These are phyloP conservation scores for Heterodera filipjevi DNA, from an alignment of 2,888 invertebrate species.

Conservation along the genomic window DNA sequence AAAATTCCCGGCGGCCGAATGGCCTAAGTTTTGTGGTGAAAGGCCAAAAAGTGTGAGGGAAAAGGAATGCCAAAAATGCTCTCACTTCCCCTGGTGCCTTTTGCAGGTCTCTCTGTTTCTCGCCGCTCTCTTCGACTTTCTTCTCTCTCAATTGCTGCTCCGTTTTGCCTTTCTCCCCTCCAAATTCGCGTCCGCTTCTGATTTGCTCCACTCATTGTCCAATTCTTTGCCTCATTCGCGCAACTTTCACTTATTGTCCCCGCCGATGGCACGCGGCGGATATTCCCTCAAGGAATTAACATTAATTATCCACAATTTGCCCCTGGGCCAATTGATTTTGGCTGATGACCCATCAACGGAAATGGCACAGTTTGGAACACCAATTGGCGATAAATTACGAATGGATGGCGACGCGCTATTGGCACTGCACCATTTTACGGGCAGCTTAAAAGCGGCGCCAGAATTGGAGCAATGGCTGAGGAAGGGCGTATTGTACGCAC, in stretches of 20 bases:
- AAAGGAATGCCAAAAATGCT: neutral
- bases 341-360: neutral
- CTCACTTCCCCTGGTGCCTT: neutral
- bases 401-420: neutral
- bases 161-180: neutral
- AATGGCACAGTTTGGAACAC: neutral
- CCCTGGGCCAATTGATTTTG: neutral
- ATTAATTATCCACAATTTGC: neutral
- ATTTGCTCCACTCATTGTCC: neutral
- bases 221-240: neutral
- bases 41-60: no score
- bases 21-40: no score
- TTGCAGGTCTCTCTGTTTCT: constrained; percentile 16
- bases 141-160: neutral
- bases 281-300: neutral
- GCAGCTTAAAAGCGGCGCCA: neutral
- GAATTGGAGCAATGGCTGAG: constrained; percentile 13
- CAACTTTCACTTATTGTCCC: neutral
- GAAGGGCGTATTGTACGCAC: neutral
- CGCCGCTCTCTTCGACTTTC: constrained; percentile 18
- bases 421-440: neutral
- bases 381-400: neutral
- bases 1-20: no score
- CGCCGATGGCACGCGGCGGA: neutral
- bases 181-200: neutral